Evolutionary conservation across 2,888 invertebrate genomes (phyloP).

Genomic region (Tachina grossa): DNA sequence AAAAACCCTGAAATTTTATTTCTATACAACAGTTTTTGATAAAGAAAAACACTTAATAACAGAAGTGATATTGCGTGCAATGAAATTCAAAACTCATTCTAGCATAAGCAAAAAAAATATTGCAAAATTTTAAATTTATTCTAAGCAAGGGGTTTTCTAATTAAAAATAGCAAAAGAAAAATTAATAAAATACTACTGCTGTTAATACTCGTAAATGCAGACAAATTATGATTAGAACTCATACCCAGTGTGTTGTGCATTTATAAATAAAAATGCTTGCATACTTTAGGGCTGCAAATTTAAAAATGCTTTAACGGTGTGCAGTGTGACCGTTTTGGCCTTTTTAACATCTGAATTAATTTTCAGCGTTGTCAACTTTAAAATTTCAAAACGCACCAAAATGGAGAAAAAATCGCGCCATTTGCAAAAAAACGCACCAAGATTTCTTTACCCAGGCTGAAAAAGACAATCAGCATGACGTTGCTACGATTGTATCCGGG

Average conservation of each 20-base stretch:
- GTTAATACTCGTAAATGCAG: background rate
- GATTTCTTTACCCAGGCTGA: no score
- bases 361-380: no score
- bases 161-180: background rate
- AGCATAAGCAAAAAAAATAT: background rate
- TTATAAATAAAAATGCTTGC: background rate
- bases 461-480: no score
- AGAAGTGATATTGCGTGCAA: constrained; percentile 68
- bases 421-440: no score
- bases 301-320: background rate
- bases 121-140: constrained; percentile 11
- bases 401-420: no score
- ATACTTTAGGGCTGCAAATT: constrained; percentile 13
- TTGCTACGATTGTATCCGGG: no score
- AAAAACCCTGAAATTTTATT: constrained; percentile 53
- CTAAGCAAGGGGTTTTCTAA: background rate
- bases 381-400: no score
- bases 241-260: background rate
- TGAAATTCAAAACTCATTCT: constrained; percentile 38
- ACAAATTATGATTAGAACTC: background rate
- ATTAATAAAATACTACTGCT: background rate
- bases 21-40: constrained; percentile 37
- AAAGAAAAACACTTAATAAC: constrained; percentile 63
- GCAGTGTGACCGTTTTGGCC: no score
- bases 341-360: no score